phyloP scores from a whole-genome alignment of 2,888 invertebrate genomes.

The Dioctria rufipes region DNA sequence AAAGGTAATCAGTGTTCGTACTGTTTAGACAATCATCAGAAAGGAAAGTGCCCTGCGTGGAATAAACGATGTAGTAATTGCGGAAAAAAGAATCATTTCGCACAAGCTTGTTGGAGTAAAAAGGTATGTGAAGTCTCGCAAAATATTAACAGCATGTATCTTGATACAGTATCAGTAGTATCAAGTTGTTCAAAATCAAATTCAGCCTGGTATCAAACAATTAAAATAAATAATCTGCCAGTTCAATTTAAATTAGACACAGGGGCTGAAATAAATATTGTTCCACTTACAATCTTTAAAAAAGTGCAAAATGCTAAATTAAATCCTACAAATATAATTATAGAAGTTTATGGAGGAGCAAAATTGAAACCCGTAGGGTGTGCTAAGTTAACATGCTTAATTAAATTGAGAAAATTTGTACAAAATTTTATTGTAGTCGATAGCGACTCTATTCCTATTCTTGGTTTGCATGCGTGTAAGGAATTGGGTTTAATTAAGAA shows the following conservation, averaged over 20 bases:
- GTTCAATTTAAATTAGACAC: neutral
- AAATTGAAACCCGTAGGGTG: no score
- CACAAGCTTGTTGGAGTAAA: neutral
- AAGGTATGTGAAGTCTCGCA: neutral
- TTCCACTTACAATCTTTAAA: neutral
- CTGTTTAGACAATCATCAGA: neutral
- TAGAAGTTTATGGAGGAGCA: no score
- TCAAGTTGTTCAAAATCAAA: neutral
- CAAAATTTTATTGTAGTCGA: no score
- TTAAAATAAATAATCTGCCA: neutral
- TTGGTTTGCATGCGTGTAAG: no score
- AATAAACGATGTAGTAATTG: neutral
- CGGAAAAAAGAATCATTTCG: neutral
- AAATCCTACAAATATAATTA: slow-evolving; percentile 3
- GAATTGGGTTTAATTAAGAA: no score
- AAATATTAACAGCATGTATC: neutral
- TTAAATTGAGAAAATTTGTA: no score
- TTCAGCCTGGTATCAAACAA: neutral
- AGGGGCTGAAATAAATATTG: neutral
- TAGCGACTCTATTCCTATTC: no score
- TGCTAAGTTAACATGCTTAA: no score
- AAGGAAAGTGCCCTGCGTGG: neutral
- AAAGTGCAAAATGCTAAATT: neutral
- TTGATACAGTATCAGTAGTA: neutral
- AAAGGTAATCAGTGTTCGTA: neutral